Evolutionary conservation across 1,140 invertebrate genomes (phyloP), one percentile per base, ranked within the genome.

Genomic region (Ceratosolen solmsi): DNA sequence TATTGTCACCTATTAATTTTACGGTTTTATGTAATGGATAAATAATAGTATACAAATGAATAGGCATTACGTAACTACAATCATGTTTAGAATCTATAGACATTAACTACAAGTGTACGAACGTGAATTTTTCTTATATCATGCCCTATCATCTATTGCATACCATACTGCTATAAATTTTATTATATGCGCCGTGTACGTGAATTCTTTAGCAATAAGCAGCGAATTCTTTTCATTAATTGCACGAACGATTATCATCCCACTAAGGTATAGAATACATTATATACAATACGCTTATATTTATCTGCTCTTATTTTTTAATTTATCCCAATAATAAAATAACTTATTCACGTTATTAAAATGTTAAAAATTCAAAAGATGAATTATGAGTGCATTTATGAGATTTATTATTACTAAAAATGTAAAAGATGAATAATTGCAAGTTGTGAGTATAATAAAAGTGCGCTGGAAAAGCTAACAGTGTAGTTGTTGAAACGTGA

Each of bases 201-300:
- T 9, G 38, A 68, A 33, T 38, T 68, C 33, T 38, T 68, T 38
- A 68, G 9, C n/a, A n/a, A n/a, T 33, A 11, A 15, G 33, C 8
- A 20, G 33, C 63, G 38, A 68, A 15, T 33, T n/a, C 33, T 68
- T 65, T 68, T 68, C 63, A 68, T 38, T 38, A 68, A 68, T 38
- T 38, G 33, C 33, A 68, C 7, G 20, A 17, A 38, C 7, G 63
- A 68, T 68, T 68, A 68, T 68, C 33, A 36, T 68, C 38, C 33
- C 38, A 36, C 20, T 68, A 38, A 20, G 5, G 15, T 20, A 65
- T 36, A 15, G 13, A 11, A 2, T 63, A 63, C 2, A 33, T n/a
- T 63, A 13, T 27, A 22, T 20, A 11, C 22, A 2, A 9, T 2
- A 68, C 17, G 25, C 27, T 33, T 22, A 5, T 63, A 5, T 27